Evolutionary conservation across 2,888 invertebrate species (phyloP), one percentile per base, ranked within the genome.

Genomic region (Spilarctia lutea): DNA sequence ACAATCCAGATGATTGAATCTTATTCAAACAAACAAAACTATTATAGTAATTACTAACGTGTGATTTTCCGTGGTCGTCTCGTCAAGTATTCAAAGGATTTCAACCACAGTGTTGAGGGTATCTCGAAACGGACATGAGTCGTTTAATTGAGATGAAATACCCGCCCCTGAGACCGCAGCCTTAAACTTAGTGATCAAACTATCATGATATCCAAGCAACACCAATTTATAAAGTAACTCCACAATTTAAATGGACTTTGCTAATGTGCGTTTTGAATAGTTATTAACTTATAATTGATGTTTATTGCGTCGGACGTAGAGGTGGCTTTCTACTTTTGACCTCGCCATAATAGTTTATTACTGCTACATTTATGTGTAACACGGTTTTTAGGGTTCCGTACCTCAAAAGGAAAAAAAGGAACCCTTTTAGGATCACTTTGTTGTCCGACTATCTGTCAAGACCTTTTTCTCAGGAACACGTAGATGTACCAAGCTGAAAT

Each of bases 131-230:
- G 84, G 83, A 84, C 86, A 83, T 81, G 87, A 90, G 85, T 89
- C 86, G 89, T 89, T 89, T 88, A 91, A 92, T 91, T 90, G 89
- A 90, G 92, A 91, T 90, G 91, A 91, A 92, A 89, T 85, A 82
- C 84, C 77, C 78, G 72, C 91, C 88, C 90, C 65, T n/a, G 90
- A 85, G 91, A 85, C 86, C 80, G 75, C 78, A 74, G 67, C 73
- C 77, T 20, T 72, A 85, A 86, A 86, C 84, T 88, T 85, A 80
- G 82, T 88, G 88, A 91, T 91, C 88, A 90, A 90, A 89, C 88
- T 88, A 86, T 78, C 80, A 81, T 83, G 85, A 86, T 88, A 85
- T 79, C 85, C 79, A 81, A 77, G 83, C 76, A 76, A 81, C 82
- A 81, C 77, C 82, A 85, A 84, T 82, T 86, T 79, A 78, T 84